Evolutionary conservation across 2,797 vertebrate genomes (phyloP).

Genomic region (Microctenopoma stevenorrisi): DNA sequence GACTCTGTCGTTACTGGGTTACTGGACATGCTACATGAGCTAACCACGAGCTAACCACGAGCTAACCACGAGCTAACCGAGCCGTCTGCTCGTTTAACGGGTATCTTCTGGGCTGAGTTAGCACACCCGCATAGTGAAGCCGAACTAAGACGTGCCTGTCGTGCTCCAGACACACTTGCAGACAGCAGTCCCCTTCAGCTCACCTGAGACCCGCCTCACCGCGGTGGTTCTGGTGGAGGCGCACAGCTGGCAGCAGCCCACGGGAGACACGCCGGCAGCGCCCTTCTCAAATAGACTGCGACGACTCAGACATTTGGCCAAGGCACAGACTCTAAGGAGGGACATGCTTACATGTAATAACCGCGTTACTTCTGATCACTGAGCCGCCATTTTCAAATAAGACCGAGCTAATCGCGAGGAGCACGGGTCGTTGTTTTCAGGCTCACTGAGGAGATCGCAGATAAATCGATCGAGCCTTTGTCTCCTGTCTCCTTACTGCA

Average conservation of each 20-base stretch:
- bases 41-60: no score
- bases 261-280: conserved; percentile 22
- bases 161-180: background rate
- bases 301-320: conserved; percentile 63
- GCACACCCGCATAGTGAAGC: accelerated
- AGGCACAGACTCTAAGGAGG: conserved; percentile 77
- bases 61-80: background rate
- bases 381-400: conserved; percentile 79
- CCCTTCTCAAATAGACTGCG: conserved; percentile 56
- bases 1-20: background rate
- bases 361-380: conserved; percentile 69
- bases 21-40: no score
- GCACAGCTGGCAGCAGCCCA: conserved; percentile 61
- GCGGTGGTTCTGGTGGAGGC: conserved; percentile 38
- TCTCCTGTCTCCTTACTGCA: background rate
- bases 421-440: conserved; percentile 21
- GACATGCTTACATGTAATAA: conserved; percentile 83
- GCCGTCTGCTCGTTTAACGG: background rate
- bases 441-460: conserved; percentile 48
- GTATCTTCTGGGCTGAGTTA: accelerated
- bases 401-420: conserved; percentile 62
- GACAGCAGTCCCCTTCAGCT: conserved; percentile 21
- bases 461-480: conserved; percentile 40
- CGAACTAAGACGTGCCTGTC: background rate
- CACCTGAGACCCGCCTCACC: conserved; percentile 70